Evolutionary conservation across 2,888 invertebrate genomes (phyloP).

Genomic region (Noctua janthe): DNA sequence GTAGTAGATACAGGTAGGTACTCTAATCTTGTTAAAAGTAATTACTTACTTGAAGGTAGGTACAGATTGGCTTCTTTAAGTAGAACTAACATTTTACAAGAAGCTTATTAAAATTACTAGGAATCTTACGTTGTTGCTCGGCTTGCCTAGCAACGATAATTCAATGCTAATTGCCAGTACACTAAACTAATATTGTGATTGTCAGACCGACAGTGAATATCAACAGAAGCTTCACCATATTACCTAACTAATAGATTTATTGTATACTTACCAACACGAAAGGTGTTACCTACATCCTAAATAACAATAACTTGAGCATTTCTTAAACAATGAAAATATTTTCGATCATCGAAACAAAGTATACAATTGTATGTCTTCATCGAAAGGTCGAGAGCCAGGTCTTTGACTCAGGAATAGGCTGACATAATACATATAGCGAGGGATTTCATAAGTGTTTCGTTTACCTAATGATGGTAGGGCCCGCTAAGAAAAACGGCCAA

Average conservation of each 20-base stretch:
- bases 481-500: constrained; percentile 39
- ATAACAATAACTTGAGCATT: not conserved
- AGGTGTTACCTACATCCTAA: not conserved
- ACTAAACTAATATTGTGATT: constrained; percentile 4
- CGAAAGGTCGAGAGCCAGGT: constrained; percentile 19
- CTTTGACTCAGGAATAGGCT: constrained; percentile 19
- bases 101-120: not conserved
- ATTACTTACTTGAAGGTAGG: not conserved
- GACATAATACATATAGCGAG: constrained; percentile 29
- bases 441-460: constrained; percentile 40
- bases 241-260: not conserved
- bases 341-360: constrained; percentile 6
- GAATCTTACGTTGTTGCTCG: too few relatives aligned
- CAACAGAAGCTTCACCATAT: not conserved
- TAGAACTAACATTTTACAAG: not conserved
- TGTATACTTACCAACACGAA: not conserved
- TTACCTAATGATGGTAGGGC: constrained; percentile 43
- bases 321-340: not conserved
- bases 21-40: constrained; percentile 30
- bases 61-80: constrained; percentile 10
- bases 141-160: not conserved
- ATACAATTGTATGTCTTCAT: constrained; percentile 13
- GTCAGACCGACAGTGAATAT: not conserved
- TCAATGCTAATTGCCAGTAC: not conserved
- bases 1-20: not conserved